phyloP scores from a whole-genome alignment of 2,797 vertebrate species.

The Squalus acanthias region DNA sequence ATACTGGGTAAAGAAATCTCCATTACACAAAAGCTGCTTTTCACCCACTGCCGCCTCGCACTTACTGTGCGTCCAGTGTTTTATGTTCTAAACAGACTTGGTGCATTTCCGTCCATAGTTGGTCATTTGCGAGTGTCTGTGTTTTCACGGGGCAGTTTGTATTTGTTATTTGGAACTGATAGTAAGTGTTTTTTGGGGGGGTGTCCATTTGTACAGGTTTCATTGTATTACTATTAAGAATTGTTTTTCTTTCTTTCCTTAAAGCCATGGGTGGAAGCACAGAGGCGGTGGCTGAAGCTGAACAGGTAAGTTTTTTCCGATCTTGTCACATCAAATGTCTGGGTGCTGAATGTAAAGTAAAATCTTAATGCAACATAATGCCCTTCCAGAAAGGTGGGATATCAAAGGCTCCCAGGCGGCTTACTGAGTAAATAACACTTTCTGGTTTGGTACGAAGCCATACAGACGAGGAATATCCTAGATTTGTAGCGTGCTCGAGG shows the following conservation, averaged over 20 bases:
- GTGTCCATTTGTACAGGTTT: not conserved
- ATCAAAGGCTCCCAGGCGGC: not conserved
- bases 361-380: not conserved
- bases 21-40: not conserved
- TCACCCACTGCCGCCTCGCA: too few relatives aligned
- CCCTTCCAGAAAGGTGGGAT: not conserved
- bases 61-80: not conserved
- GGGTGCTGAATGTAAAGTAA: not conserved
- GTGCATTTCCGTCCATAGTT: not conserved
- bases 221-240: too few relatives aligned
- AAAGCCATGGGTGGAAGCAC: conserved; percentile 18
- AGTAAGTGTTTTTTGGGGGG: not conserved
- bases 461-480: not conserved
- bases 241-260: too few relatives aligned
- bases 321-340: not conserved
- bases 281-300: conserved; percentile 5
- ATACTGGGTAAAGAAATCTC: not conserved
- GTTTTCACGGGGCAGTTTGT: not conserved
- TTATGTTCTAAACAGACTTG: not conserved
- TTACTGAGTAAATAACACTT: not conserved
- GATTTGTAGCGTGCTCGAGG: not conserved
- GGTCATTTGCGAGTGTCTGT: not conserved
- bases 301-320: not conserved
- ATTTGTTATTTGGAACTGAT: not conserved
- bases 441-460: not conserved